Conservation (phyloP, 2,888 invertebrate genomes). For the Cantharis rufa region DNA sequence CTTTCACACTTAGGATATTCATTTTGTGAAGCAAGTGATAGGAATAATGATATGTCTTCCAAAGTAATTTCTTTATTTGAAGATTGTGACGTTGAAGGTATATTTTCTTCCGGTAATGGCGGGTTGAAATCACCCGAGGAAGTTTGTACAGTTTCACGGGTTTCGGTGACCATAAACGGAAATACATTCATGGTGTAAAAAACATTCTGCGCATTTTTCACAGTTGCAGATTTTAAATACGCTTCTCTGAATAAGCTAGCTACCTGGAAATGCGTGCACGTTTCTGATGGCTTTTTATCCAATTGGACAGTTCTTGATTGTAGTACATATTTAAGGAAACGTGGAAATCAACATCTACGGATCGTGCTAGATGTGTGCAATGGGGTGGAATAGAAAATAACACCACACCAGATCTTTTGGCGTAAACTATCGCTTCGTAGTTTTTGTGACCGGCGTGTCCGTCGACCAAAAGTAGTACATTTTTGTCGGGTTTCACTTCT, state of each 20-base stretch:
- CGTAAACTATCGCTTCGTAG: neutral
- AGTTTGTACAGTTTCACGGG: neutral
- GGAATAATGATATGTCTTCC: no score
- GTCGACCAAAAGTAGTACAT: conserved; percentile 3
- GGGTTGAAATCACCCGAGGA: neutral
- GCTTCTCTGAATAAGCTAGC: neutral
- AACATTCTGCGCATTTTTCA: neutral
- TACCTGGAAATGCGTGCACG: neutral
- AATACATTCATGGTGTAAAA: neutral
- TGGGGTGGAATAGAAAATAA: conserved; percentile 36
- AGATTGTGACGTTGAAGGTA: neutral
- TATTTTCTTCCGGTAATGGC: no score
- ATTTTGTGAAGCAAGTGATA: no score
- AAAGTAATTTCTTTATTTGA: no score
- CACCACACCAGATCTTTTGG: neutral
- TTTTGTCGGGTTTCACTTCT: neutral
- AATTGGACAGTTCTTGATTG: neutral
- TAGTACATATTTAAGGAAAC: neutral
- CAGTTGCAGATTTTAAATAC: neutral
- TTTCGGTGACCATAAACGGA: neutral
- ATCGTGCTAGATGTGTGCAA: conserved; percentile 14
- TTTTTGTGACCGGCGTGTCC: conserved; percentile 29
- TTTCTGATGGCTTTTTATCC: neutral
- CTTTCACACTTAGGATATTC: neutral
- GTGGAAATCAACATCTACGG: neutral